These are phyloP conservation scores for Sebastes alutus DNA, from an alignment of 2,797 vertebrate species.

Conservation along the genomic window DNA sequence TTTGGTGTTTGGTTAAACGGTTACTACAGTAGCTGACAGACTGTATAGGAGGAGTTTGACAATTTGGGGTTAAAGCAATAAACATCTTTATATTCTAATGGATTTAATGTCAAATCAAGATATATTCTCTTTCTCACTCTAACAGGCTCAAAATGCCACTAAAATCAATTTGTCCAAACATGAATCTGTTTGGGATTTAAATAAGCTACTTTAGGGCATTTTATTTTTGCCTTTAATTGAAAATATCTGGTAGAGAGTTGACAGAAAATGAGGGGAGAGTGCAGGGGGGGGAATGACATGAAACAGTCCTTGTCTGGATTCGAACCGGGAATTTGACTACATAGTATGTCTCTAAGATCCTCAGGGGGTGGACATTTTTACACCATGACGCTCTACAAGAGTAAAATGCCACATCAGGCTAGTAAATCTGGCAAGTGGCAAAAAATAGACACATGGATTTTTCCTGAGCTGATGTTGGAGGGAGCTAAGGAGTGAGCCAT, in stretches of 20 bases:
- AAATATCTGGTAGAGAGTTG: background rate
- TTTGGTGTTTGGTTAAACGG: constrained; percentile 2
- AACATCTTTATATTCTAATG: background rate
- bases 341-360: background rate
- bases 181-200: background rate
- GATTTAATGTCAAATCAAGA: background rate
- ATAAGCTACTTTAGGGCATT: background rate
- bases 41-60: background rate
- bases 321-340: background rate
- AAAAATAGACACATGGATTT: too few species aligned
- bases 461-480: too few species aligned
- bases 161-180: background rate
- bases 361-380: background rate
- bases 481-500: too few species aligned
- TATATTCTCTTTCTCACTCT: background rate
- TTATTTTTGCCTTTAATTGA: background rate
- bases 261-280: background rate
- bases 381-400: background rate
- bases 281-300: background rate
- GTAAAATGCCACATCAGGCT: too few species aligned
- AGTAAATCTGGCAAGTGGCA: too few species aligned
- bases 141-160: background rate
- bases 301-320: background rate
- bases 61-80: background rate
- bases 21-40: background rate